Base-by-base conservation (phyloP, 2,888 invertebrate species). In the Nephrotoma flavescens region DNA sequence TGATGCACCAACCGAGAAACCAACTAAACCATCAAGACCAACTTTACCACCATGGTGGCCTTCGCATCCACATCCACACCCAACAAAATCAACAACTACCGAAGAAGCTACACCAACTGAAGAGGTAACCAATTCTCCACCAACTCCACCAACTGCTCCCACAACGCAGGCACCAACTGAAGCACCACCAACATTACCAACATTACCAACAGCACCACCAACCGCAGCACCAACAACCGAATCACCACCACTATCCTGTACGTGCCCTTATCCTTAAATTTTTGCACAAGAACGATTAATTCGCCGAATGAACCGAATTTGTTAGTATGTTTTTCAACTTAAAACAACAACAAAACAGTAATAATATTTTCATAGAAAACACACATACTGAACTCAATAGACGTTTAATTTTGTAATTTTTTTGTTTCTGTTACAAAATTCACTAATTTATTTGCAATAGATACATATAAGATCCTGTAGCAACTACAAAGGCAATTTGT, bases 141-240 rank as follows among this genome's bases (percentile, higher is more conserved):
- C 0, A 6, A 7, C 57, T 2, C 31, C 31, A 31, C 31, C 31
- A 31, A 31, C 31, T 11, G 19, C 83, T 2, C n/a, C 57, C 41
- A 15, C 86, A 31, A 86, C 86, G 4, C 0, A 12, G n/a, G n/a
- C 12, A 4, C 89, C 91, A 86, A 90, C 91, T 11, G 89, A 91
- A n/a, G 91, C 91, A 2, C n/a, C n/a, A n/a, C n/a, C n/a, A n/a
- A 19, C 19, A 19, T 19, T 19, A 47, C 19, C 42, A 19, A 45
- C 87, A 9, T 31, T 42, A 52, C 41, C 42, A 19, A 85, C 87
- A 0, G 41, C 85, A 41, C 11, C 84, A 41, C 19, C 86, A n/a
- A 71, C 86, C 11, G 41, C 11, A 11, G 12, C 84, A 6, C 42
- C 42, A 7, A 42, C 42, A 5, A 44, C 31, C 31, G 31, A 31